Evolutionary conservation across 2,113 vertebrate species (phyloP).

Genomic region (Stomatorhinus ivindoensis): DNA sequence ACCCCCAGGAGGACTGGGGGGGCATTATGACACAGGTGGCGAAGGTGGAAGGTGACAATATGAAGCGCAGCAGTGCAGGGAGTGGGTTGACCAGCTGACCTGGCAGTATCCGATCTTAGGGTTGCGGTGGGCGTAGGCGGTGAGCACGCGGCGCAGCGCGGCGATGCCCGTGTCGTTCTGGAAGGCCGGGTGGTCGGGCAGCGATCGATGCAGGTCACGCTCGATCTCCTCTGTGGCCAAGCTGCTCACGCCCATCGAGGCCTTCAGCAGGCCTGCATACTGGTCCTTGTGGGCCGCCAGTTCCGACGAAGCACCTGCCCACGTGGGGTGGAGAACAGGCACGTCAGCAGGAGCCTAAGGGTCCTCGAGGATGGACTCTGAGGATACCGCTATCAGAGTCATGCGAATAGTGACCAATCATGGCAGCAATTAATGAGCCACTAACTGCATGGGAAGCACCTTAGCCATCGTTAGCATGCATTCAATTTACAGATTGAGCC

Average conservation of each 20-base stretch:
- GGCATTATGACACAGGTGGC: not conserved
- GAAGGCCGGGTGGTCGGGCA: constrained; percentile 92
- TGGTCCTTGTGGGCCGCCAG: constrained; percentile 70
- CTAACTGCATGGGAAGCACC: not conserved
- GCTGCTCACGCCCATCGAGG: constrained; percentile 74
- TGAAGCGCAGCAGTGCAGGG: not conserved
- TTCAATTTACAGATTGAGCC: not conserved
- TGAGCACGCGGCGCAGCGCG: constrained; percentile 81
- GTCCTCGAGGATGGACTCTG: not conserved
- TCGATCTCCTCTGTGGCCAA: constrained; percentile 90
- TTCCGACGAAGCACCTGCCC: constrained; percentile 71
- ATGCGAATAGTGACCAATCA: not conserved
- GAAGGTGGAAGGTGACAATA: not conserved
- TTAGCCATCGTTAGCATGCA: too few relatives aligned
- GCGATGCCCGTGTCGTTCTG: constrained; percentile 85
- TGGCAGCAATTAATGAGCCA: not conserved
- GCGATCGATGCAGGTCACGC: constrained; percentile 86
- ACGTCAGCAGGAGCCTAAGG: not conserved
- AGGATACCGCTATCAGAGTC: not conserved
- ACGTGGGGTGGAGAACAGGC: not conserved
- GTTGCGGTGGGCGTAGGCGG: constrained; percentile 85
- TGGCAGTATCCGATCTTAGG: constrained; percentile 97
- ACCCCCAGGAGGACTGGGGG: not conserved
- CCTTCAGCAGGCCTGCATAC: constrained; percentile 73
- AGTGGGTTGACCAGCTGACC: constrained; percentile 48